Evolutionary conservation across 2,888 invertebrate genomes (phyloP).

Genomic region (Emmelina monodactyla): DNA sequence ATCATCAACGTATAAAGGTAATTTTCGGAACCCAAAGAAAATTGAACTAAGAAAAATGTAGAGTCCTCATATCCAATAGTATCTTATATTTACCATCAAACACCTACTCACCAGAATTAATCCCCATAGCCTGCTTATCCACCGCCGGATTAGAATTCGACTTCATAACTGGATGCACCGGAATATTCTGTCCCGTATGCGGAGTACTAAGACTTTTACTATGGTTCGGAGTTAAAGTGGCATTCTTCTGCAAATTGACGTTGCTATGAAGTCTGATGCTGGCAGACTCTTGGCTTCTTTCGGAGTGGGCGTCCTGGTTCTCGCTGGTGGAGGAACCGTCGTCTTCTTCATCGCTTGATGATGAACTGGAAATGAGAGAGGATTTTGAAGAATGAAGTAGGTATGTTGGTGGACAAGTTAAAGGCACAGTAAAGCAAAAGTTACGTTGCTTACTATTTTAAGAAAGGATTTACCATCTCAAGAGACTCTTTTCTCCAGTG

Average conservation of each 20-base stretch:
- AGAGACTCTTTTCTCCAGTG: too few species aligned
- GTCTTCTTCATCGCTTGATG: constrained; percentile 75
- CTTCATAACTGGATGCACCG: constrained; percentile 56
- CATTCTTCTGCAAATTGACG: constrained; percentile 22
- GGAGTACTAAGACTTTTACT: constrained; percentile 54
- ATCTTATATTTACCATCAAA: too few species aligned
- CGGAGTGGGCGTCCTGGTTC: constrained; percentile 48
- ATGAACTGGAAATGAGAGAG: constrained; percentile 68
- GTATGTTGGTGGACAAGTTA: too few species aligned
- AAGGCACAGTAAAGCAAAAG: too few species aligned
- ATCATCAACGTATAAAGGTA: too few species aligned
- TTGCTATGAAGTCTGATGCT: constrained; percentile 29
- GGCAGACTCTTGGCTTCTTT: constrained; percentile 44
- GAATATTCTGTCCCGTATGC: constrained; percentile 46
- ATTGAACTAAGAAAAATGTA: too few species aligned
- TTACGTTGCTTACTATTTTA: too few species aligned
- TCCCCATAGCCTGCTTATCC: constrained; percentile 60
- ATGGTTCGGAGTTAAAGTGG: constrained; percentile 41
- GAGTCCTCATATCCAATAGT: too few species aligned
- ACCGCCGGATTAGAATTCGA: constrained; percentile 59
- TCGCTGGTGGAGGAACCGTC: constrained; percentile 60
- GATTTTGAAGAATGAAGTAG: too few species aligned
- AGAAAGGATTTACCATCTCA: too few species aligned
- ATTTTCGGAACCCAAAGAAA: too few species aligned
- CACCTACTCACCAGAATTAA: constrained; percentile 46